Evolutionary conservation across 2,113 vertebrate genomes (phyloP), one percentile per base, ranked within the genome.

Genomic region (Catagonus wagneri): DNA sequence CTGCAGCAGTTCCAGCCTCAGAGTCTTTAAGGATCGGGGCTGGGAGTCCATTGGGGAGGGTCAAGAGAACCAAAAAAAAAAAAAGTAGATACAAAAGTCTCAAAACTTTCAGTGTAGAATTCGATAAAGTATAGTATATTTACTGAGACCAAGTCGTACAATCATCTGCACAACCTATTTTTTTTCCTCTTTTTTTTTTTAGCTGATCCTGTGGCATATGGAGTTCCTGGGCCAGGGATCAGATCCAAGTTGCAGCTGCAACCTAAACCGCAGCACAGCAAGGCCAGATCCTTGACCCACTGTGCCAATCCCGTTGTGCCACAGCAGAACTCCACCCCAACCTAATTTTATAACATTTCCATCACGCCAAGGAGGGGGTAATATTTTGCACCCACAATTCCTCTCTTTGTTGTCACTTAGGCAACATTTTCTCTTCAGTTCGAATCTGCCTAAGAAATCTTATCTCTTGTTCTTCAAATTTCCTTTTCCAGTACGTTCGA

Each of bases 371-470:
- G 58, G n/a, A 56, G 2, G 5, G 0, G 2, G 22, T 56, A 13
- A 13, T 75, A 27, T 32, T 90, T 84, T 65, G 17, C 39, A 68
- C 9, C 60, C 71, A 74, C 84, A 76, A 52, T 87, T 54, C n/a
- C 36, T 72, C 68, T 83, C 13, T 90, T 85, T 65, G 4, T 58
- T 85, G 36, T 32, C 74, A 32, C 15, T n/a, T 13, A 60, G 76
- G 75, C 63, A 63, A 27, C 11, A 11, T 78, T 92, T 71, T 96
- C 68, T 93, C 78, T 95, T 80, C 63, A 81, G 54, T 79, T 61
- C 72, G 85, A 74, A 79, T 96, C 25, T 91, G 17, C 50, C 2
- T 0, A 14, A 86, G 86, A 88, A 90, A 80, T 9, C 36, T 75
- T 63, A 50, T 65, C 71, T 83, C 60, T 91, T 83, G 39, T 72